phyloP scores from a whole-genome alignment of 2,888 invertebrate species.

The Aquatica leii region DNA sequence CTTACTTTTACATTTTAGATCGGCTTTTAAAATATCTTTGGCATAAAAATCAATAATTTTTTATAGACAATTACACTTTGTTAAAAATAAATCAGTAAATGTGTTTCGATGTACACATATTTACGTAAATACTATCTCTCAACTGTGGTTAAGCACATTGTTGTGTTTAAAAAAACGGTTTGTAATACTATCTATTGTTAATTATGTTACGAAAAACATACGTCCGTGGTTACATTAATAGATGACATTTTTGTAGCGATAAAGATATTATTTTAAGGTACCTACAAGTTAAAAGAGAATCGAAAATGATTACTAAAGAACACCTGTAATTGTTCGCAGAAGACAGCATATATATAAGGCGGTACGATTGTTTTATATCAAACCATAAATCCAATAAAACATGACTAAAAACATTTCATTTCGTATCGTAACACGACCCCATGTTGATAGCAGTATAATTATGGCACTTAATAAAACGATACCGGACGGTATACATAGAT shows the following conservation, averaged over 20 bases:
- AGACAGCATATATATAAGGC: conserved; percentile 40
- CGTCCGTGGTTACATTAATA: too few relatives aligned
- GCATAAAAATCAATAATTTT: too few relatives aligned
- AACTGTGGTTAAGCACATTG: too few relatives aligned
- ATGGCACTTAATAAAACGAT: conserved; percentile 47
- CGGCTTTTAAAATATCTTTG: neutral
- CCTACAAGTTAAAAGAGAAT: conserved; percentile 30
- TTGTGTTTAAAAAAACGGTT: neutral
- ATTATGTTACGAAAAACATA: conserved; percentile 6
- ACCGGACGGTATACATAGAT: conserved; percentile 39
- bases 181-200: neutral
- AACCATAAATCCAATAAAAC: conserved; percentile 45
- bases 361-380: conserved; percentile 48
- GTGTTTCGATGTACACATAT: too few relatives aligned
- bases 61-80: too few relatives aligned
- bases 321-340: conserved; percentile 45
- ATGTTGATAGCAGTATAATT: conserved; percentile 47
- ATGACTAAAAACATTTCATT: conserved; percentile 47
- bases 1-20: conserved; percentile 8
- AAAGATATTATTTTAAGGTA: conserved; percentile 41
- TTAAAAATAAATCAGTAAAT: too few relatives aligned
- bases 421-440: conserved; percentile 44
- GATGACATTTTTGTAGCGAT: conserved; percentile 37
- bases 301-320: conserved; percentile 36
- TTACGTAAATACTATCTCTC: too few relatives aligned